Base-by-base conservation (phyloP, 2,797 vertebrate species). In the Chaenodraco wilsoni region DNA sequence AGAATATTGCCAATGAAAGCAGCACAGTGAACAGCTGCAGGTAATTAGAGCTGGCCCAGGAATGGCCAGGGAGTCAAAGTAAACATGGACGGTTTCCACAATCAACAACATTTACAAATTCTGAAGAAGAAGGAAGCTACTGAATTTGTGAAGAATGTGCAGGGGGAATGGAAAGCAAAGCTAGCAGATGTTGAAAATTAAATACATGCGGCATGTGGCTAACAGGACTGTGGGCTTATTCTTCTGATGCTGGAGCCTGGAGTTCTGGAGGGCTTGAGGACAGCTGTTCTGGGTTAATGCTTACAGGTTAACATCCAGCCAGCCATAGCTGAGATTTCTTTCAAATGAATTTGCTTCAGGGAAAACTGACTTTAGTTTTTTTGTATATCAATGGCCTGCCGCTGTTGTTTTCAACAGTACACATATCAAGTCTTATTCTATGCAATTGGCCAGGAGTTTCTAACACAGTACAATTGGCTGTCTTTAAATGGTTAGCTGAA, bases 41-140 rank as follows among this genome's bases (percentile, higher is more conserved):
- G 92, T 95, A 96, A 97, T 98, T 98, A 97, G 94, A 95, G 92
- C 93, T 91, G 94, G 94, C 93, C 94, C 92, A 92, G 93, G 92
- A 95, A 94, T 91, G 95, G 94, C 94, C 94, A 86, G 94, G 94
- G 95, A 96, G 95, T 96, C 95, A 96, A 97, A 96, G 95, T 97
- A 97, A 99, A 98, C 97, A 98, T 97, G 97, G 96, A 96, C 91
- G 93, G 94, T 92, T 96, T 98, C 96, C 97, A 99, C 92, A 95
- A 96, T 97, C 96, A 97, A 96, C 97, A 97, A 95, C 95, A 95
- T 97, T 96, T 96, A 96, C 95, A 97, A 98, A 98, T 95, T 96
- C 96, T 95, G 94, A 94, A 95, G 95, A 96, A 97, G 96, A 96
- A 97, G 96, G 96, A 97, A 96, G 97, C 97, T 98, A 97, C 97